Conservation (phyloP, 2,797 vertebrate species). For the Micromesistius poutassou region DNA sequence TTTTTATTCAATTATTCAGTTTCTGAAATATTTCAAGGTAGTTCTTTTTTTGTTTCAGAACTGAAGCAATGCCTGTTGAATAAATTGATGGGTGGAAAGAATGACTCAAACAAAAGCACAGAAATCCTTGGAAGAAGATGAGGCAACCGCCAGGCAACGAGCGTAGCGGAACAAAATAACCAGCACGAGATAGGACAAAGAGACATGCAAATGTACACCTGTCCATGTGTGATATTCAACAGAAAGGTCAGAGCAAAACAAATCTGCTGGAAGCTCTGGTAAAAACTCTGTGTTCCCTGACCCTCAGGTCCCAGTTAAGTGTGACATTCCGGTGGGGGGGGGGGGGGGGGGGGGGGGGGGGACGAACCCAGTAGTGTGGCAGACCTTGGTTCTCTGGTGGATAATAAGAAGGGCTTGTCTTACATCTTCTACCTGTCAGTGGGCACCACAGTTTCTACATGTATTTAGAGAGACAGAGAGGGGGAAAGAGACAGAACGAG, state of each 20-base stretch:
- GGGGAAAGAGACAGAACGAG: no score
- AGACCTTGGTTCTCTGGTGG: neutral
- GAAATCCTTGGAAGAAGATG: neutral
- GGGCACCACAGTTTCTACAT: no score
- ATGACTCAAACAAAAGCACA: neutral
- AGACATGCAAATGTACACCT: neutral
- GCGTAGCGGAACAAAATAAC: neutral
- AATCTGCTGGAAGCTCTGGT: neutral
- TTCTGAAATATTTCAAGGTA: neutral
- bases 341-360: neutral
- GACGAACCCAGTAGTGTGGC: neutral
- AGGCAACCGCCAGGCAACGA: neutral
- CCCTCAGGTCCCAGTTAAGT: neutral
- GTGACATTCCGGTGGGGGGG: neutral
- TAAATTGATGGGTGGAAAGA: neutral
- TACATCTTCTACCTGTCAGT: neutral
- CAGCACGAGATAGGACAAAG: neutral
- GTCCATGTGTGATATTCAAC: neutral
- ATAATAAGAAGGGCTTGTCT: neutral
- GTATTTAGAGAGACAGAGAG: no score
- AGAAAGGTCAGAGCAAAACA: constrained; percentile 3
- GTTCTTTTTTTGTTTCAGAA: no score
- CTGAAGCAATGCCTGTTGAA: neutral
- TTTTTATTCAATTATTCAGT: neutral
- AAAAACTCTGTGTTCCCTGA: neutral